Evolutionary conservation across 2,888 invertebrate genomes (phyloP), one percentile per base, ranked within the genome.

Genomic region (Platycheirus albimanus): DNA sequence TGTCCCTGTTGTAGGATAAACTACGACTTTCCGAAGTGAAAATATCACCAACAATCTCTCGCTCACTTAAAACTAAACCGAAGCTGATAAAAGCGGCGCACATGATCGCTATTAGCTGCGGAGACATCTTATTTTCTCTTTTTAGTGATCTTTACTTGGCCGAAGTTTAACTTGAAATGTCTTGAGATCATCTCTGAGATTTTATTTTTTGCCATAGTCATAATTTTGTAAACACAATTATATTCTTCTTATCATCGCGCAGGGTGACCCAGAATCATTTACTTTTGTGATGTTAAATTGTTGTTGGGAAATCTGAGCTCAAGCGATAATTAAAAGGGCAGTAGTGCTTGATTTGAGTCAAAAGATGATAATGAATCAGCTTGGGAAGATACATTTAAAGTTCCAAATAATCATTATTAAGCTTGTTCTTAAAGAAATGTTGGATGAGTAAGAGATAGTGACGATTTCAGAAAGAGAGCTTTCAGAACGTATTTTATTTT

Each of bases 31-130:
- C 66, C 24, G 85, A 83, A 1, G 52, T 63, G 15, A 71, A 86
- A 8, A 87, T 86, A 51, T 87, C 87, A 2, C 86, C 87, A 17
- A 79, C 80, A 6, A 87, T 28, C 24, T 83, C 64, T 0, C 19
- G 63, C 17, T 83, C 69, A 17, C 72, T 38, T 6, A 78, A 15
- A 52, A 74, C 83, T n/a, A 28, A 63, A 15, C 41, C 45, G 8
- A 69, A 78, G 11, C 63, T 19, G 47, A 83, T 41, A 24, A 83
- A 30, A 13, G 56, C 69, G 47, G 7, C 43, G 13, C 43, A 58
- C 20, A 64, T 2, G 4, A 63, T 20, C 7, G 69, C 1, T n/a
- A 10, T 13, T 38, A n/a, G 41, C 15, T n/a, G 19, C 38, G 45
- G 19, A 51, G 33, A 69, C 83, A 83, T 83, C 43, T 30, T 61